phyloP scores from a whole-genome alignment of 2,113 vertebrate genomes.

The Arizona elegans region DNA sequence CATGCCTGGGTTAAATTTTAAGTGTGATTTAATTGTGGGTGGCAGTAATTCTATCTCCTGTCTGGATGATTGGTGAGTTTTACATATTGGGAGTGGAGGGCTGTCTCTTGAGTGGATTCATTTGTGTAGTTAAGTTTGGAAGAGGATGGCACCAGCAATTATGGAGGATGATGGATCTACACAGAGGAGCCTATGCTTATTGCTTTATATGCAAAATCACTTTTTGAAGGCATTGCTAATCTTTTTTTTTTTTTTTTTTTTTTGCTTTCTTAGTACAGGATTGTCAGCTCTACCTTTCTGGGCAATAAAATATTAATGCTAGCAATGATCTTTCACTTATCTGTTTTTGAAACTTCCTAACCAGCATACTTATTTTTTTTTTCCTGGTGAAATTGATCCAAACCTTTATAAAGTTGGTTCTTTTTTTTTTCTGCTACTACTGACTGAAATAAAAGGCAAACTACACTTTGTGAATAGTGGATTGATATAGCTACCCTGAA shows the following conservation, averaged over 20 bases:
- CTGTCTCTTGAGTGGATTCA: constrained; percentile 45
- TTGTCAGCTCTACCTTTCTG: background rate
- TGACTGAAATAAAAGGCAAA: background rate
- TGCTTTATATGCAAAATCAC: constrained; percentile 30
- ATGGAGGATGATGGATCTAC: constrained; percentile 16
- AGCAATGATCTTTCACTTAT: background rate
- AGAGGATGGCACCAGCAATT: constrained; percentile 10
- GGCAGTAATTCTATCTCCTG: constrained; percentile 55
- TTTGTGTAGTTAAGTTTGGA: constrained; percentile 53
- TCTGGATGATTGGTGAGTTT: constrained; percentile 45
- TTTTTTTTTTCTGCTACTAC: background rate
- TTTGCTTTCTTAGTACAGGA: background rate
- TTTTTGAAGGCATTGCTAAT: background rate
- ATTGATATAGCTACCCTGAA: background rate
- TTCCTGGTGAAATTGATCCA: background rate
- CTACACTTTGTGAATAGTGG: background rate
- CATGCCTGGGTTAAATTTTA: background rate
- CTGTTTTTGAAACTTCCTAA: background rate
- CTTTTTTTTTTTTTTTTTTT: constrained; percentile 17
- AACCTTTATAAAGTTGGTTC: background rate
- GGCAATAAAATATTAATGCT: background rate
- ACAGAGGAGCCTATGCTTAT: background rate
- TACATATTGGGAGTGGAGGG: constrained; percentile 31
- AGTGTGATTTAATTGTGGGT: constrained; percentile 49
- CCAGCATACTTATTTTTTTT: background rate